Base-by-base conservation (phyloP, 2,888 invertebrate species). In the Drosophila anomalata region DNA sequence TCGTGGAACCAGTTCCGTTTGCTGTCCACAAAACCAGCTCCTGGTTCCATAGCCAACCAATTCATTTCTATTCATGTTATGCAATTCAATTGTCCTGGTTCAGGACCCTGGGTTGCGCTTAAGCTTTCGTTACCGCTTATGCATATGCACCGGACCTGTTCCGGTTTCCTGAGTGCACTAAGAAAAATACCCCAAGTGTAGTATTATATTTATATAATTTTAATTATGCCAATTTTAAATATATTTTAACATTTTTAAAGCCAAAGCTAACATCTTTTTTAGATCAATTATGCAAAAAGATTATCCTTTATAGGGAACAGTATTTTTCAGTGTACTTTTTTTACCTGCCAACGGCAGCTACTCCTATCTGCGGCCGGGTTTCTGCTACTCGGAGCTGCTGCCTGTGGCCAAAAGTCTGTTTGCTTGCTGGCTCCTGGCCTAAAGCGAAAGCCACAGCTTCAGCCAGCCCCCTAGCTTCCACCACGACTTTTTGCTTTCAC, bases 21-120 rank as follows among this genome's bases (percentile, higher is more conserved):
- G 59, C 22, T 55, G 33, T 56, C 44, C 57, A 11, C 62, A 54
- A 50, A 51, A 41, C 50, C 58, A 39, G 61, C 46, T 61, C 48
- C 46, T 20, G 71, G 48, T 54, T 60, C 50, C 60, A 31, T 5
- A 39, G 72, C 42, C 82, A 76, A 75, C 73, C 89, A 82, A 88
- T 88, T 89, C 89, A 88, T 89, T 88, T 87, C 88, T 82, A 88
- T 89, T 88, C 87, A 87, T 88, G 85, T 88, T 89, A 88, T 89
- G 89, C 87, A 88, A 88, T 88, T 89, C 85, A 88, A 88, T 88
- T 89, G 89, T 80, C 74, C 75, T 44, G 61, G 63, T 76, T 56
- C n/a, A 39, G 26, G 6, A 48, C 56, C 41, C 65, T 46, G 65
- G 63, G 46, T 29, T 9, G 46, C 63, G 42, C 63, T 46, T 44